These are phyloP conservation scores for Pogonophryne albipinna DNA, from an alignment of 2,797 vertebrate genomes.

Conservation along the genomic window DNA sequence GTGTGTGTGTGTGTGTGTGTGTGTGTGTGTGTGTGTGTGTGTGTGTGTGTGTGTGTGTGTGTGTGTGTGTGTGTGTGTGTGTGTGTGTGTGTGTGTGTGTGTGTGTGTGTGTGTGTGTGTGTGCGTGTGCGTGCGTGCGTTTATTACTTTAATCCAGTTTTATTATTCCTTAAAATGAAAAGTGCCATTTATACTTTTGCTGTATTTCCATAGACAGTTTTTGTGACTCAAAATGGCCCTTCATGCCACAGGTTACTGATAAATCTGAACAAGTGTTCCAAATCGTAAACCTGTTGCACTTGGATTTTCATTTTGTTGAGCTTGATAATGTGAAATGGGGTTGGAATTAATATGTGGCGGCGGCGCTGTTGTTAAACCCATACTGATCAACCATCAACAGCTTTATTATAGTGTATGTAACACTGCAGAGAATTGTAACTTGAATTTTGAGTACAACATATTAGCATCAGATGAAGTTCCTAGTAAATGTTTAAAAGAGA, in stretches of 20 bases:
- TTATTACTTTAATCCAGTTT: slow-evolving; percentile 19
- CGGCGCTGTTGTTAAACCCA: not conserved
- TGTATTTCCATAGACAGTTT: slow-evolving; percentile 34
- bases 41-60: not conserved
- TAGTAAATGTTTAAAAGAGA: not conserved
- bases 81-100: slow-evolving; percentile 2
- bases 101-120: not conserved
- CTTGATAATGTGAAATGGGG: not conserved
- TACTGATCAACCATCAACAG: not conserved
- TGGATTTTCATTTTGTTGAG: not conserved
- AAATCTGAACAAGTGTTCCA: slow-evolving; percentile 42
- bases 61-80: not conserved
- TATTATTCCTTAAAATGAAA: slow-evolving; percentile 25
- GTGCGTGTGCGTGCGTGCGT: no score
- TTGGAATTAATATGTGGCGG: not conserved
- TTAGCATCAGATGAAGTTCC: not conserved
- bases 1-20: not conserved
- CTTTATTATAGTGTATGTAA: not conserved
- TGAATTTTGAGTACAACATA: not conserved
- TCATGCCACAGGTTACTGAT: slow-evolving; percentile 60
- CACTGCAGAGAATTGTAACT: not conserved
- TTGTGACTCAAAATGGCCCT: slow-evolving; percentile 46
- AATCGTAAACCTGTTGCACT: slow-evolving; percentile 33
- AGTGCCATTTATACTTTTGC: slow-evolving; percentile 22
- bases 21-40: slow-evolving; percentile 2